Percentiles rank a stretch among this genome's conserved stretches.
phyloP scores from a whole-genome alignment of 2,888 invertebrate species.

The Himalopsyche kuldschensis region DNA sequence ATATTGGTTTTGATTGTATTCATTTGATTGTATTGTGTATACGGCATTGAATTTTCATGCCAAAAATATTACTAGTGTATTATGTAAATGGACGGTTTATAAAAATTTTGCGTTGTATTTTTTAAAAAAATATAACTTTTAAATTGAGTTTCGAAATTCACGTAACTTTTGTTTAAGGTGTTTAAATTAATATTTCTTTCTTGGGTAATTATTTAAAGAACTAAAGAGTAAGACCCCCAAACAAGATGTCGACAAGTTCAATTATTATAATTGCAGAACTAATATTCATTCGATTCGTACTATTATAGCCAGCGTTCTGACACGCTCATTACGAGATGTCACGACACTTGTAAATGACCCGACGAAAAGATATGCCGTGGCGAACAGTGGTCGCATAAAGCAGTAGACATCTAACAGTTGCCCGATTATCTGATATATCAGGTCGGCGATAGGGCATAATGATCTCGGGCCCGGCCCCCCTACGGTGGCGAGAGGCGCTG shows the following conservation, averaged over 20 bases:
- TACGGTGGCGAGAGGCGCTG: conserved; percentile 2
- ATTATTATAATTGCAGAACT: neutral
- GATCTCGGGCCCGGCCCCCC: neutral
- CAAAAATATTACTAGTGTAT: too few relatives aligned
- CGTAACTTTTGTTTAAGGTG: too few relatives aligned
- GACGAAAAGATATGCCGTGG: neutral
- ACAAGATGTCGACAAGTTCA: neutral
- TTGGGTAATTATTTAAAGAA: too few relatives aligned
- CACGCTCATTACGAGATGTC: neutral
- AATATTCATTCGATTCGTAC: neutral
- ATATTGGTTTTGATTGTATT: too few relatives aligned
- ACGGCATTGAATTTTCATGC: too few relatives aligned
- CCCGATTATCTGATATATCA: neutral
- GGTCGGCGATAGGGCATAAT: neutral
- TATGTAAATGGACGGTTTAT: too few relatives aligned
- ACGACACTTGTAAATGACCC: neutral
- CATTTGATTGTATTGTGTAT: too few relatives aligned
- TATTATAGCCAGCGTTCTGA: neutral
- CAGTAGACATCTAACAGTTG: neutral
- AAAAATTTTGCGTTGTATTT: too few relatives aligned
- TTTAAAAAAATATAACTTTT: too few relatives aligned
- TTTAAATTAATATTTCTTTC: too few relatives aligned
- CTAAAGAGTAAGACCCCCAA: too few relatives aligned
- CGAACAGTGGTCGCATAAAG: neutral
- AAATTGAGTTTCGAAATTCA: too few relatives aligned